Conservation (phyloP, 2,888 invertebrate genomes). For the Heliconius sara region DNA sequence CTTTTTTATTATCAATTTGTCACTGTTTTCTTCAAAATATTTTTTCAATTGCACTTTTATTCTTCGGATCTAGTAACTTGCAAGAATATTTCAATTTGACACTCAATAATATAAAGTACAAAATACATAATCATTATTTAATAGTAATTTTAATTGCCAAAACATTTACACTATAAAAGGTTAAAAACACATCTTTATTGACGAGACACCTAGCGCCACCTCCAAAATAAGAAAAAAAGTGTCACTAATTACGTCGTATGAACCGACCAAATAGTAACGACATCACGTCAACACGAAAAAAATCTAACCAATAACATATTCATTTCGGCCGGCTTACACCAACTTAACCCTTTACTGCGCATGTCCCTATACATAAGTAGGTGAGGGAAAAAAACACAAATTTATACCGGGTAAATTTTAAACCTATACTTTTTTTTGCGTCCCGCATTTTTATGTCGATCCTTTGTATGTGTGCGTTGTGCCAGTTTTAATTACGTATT, state of each 20-base stretch:
- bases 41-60: not conserved
- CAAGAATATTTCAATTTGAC: not conserved
- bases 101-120: not conserved
- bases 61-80: not conserved
- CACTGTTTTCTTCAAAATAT: not conserved
- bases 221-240: slow-evolving; percentile 56
- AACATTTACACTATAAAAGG: slow-evolving; percentile 13
- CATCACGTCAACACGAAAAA: not conserved
- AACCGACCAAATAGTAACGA: slow-evolving; percentile 51
- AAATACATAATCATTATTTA: not conserved
- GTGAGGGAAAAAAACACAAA: slow-evolving; percentile 83
- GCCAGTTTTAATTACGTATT: slow-evolving; percentile 84
- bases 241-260: slow-evolving; percentile 62
- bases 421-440: slow-evolving; percentile 84
- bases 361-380: slow-evolving; percentile 82
- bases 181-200: slow-evolving; percentile 48
- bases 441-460: slow-evolving; percentile 81
- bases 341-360: slow-evolving; percentile 82
- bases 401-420: slow-evolving; percentile 84
- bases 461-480: slow-evolving; percentile 81
- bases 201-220: slow-evolving; percentile 49
- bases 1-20: not conserved
- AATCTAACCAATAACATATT: not conserved
- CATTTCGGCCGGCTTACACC: slow-evolving; percentile 51
- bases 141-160: not conserved